These are phyloP conservation scores for Trissolcus japonicus DNA, from an alignment of 2,888 invertebrate species.

Conservation along the genomic window DNA sequence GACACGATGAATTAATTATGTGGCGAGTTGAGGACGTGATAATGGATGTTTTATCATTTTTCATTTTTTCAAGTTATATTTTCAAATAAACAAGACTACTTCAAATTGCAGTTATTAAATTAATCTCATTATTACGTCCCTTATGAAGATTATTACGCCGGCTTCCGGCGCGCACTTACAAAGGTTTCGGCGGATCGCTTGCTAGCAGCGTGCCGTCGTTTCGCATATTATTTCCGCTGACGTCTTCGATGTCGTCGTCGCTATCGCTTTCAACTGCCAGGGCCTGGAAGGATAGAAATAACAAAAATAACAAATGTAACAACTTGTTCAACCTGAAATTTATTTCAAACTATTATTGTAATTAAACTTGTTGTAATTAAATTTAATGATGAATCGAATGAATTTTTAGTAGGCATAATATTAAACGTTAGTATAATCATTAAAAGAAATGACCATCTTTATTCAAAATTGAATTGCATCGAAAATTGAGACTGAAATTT, in stretches of 20 bases:
- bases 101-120: conserved; percentile 3
- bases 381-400: background rate
- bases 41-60: background rate
- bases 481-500: too few species aligned
- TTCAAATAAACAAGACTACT: background rate
- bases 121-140: conserved; percentile 25
- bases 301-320: background rate
- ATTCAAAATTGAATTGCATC: too few species aligned
- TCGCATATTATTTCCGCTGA: conserved; percentile 87
- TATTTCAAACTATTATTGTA: too few species aligned
- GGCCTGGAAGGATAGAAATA: conserved; percentile 63
- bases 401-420: conserved; percentile 46
- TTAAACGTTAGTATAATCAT: conserved; percentile 38
- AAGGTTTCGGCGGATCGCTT: conserved; percentile 96
- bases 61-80: background rate
- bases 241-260: conserved; percentile 89
- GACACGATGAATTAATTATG: conserved; percentile 21
- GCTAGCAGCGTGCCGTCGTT: conserved; percentile 97
- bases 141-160: conserved; percentile 19
- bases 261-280: conserved; percentile 78
- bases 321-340: background rate
- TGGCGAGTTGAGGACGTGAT: conserved; percentile 11
- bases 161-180: conserved; percentile 81
- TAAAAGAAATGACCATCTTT: conserved; percentile 13
- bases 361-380: too few species aligned